Evolutionary conservation across 2,113 vertebrate species (phyloP), one percentile per base, ranked within the genome.

Genomic region (Epinephelus lanceolatus): DNA sequence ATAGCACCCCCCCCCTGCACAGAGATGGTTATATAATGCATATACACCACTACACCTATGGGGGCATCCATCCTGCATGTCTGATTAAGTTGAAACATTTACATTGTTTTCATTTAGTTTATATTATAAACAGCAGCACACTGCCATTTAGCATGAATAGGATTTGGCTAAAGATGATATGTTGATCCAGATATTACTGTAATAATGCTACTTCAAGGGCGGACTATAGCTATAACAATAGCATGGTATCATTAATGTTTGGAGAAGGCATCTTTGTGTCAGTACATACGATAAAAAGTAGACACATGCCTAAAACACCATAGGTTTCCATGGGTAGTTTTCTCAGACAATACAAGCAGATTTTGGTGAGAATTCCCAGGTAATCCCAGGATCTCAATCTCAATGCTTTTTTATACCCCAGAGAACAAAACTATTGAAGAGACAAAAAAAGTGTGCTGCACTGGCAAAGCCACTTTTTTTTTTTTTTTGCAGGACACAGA

Each of bases 401-500:
- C 10, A 33, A 53, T 2, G 2, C 3, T 61, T 25, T 56, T 61
- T 69, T 25, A 69, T 56, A 60, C 49, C 12, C 21, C 33, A 79
- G 9, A 40, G 17, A 12, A 17, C 13, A 57, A 57, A 71, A 33
- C 3, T 27, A 15, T 45, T 37, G 27, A 59, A 74, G 65, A 61
- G 49, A 71, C 21, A 55, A 1, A 14, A 47, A 25, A n/a, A 4
- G 3, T 17, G 15, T n/a, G 19, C 33, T 19, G 57, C 15, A 37
- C 10, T 52, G 8, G 51, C 12, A 69, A 69, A 86, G n/a, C 69
- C 52, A 52, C 30, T 49, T 14, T 59, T 49, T 27, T n/a, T 47
- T 56, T 61, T 15, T 15, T 65, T 85, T 81, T 86, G 83, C 83
- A 85, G 73, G 85, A 83, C 88, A 83, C 55, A 80, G 84, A 84